Conservation (phyloP, 1,140 invertebrate genomes). For the Papilio xuthus region DNA sequence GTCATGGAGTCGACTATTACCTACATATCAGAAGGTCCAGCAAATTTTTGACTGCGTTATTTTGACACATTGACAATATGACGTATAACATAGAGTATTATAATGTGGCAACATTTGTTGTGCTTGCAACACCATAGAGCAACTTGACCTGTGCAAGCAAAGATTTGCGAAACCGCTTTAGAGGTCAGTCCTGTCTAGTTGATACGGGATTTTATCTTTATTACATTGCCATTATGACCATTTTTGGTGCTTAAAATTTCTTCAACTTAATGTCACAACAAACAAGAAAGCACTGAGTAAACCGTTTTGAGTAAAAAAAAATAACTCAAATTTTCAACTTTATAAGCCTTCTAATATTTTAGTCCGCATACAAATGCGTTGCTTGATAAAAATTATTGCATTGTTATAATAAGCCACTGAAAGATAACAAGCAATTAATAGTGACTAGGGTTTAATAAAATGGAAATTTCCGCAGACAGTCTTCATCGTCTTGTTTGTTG, state of each 20-base stretch:
- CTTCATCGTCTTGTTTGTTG: conserved; percentile 15
- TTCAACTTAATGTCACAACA: conserved; percentile 8
- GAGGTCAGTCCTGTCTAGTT: conserved; percentile 39
- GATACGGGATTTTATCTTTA: conserved; percentile 36
- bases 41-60: background rate
- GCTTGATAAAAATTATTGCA: background rate
- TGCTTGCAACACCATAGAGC: conserved; percentile 46
- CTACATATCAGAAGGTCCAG: background rate
- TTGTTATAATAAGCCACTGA: background rate
- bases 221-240: conserved; percentile 25
- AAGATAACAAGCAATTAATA: conserved; percentile 20
- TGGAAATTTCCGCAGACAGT: conserved; percentile 26
- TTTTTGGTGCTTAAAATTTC: background rate
- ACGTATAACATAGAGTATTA: conserved; percentile 28
- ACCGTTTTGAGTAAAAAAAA: background rate
- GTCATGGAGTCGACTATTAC: no score
- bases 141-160: conserved; percentile 48
- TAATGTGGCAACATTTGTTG: conserved; percentile 34
- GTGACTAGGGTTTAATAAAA: background rate
- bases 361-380: background rate
- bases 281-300: conserved; percentile 1
- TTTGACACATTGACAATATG: conserved; percentile 31
- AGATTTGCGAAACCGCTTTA: conserved; percentile 37
- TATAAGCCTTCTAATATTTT: background rate
- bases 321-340: background rate